Conservation (phyloP, 2,888 invertebrate genomes). For the Psylliodes chrysocephalus region DNA sequence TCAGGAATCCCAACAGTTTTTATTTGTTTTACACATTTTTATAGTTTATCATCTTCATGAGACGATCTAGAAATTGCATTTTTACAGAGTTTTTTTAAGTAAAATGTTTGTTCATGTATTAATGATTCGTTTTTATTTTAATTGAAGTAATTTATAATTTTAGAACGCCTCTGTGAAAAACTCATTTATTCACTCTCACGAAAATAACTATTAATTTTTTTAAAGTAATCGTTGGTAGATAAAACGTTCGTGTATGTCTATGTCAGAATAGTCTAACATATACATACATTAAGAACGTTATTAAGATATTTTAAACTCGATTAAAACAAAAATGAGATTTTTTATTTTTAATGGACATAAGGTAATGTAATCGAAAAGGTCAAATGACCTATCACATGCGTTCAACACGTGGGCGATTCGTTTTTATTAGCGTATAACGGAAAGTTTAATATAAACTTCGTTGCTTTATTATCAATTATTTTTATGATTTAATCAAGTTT, state of each 20-base stretch:
- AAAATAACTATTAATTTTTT: slow-evolving; percentile 1
- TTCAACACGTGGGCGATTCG: slow-evolving; percentile 12
- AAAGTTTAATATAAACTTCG: background rate
- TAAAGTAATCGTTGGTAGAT: background rate
- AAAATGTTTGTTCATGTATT: too few relatives aligned
- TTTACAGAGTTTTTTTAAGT: too few relatives aligned
- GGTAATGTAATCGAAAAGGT: slow-evolving; percentile 19
- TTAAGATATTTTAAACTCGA: slow-evolving; percentile 3
- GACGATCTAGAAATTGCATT: too few relatives aligned
- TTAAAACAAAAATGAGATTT: background rate
- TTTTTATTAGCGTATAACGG: slow-evolving; percentile 12
- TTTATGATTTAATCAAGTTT: slow-evolving; percentile 2
- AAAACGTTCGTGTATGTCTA: background rate
- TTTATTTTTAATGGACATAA: slow-evolving; percentile 5
- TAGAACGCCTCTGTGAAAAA: background rate
- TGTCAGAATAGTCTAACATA: background rate
- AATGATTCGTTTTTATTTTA: too few relatives aligned
- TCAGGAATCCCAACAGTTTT: too few relatives aligned
- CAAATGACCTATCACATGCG: slow-evolving; percentile 21
- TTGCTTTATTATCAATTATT: background rate
- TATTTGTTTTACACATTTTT: too few relatives aligned
- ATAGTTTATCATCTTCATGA: too few relatives aligned
- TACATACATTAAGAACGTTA: background rate
- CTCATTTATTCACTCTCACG: background rate
- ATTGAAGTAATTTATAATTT: too few relatives aligned